These are phyloP conservation scores for Lepidonotus clava DNA, from an alignment of 2,888 invertebrate genomes.

Conservation along the genomic window DNA sequence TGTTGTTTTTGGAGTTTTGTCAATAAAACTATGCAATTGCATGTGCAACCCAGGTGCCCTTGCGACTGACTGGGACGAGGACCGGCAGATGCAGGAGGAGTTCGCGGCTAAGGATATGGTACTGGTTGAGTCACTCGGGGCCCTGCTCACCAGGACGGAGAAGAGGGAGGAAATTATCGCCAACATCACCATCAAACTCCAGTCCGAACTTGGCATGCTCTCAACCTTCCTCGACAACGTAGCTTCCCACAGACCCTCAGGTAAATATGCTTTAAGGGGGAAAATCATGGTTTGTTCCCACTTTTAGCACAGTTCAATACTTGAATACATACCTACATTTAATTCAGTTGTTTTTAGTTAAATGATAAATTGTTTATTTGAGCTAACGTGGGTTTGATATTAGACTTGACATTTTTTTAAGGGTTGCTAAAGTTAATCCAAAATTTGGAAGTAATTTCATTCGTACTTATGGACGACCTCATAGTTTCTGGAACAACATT, in stretches of 20 bases:
- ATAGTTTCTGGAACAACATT: too few species aligned
- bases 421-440: too few species aligned
- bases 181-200: constrained; percentile 70
- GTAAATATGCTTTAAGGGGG: constrained; percentile 66
- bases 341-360: too few species aligned
- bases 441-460: too few species aligned
- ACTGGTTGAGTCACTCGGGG: constrained; percentile 70
- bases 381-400: too few species aligned
- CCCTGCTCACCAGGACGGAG: constrained; percentile 70
- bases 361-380: too few species aligned
- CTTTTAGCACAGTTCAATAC: too few species aligned
- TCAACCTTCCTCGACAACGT: constrained; percentile 74
- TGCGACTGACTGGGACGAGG: constrained; percentile 20
- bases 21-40: background rate
- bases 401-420: too few species aligned
- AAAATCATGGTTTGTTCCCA: too few species aligned
- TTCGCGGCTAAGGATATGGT: constrained; percentile 65
- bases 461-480: too few species aligned
- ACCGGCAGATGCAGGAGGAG: constrained; percentile 30
- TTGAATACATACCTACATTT: too few species aligned
- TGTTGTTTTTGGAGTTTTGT: too few species aligned
- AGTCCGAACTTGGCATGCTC: constrained; percentile 70
- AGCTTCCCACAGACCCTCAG: constrained; percentile 71
- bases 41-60: background rate
- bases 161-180: constrained; percentile 71